A percentile compares a stretch with the other conserved stretches of the same genome.
Evolutionary conservation across 2,888 invertebrate species (phyloP).

Genomic region (Melolontha melolontha): DNA sequence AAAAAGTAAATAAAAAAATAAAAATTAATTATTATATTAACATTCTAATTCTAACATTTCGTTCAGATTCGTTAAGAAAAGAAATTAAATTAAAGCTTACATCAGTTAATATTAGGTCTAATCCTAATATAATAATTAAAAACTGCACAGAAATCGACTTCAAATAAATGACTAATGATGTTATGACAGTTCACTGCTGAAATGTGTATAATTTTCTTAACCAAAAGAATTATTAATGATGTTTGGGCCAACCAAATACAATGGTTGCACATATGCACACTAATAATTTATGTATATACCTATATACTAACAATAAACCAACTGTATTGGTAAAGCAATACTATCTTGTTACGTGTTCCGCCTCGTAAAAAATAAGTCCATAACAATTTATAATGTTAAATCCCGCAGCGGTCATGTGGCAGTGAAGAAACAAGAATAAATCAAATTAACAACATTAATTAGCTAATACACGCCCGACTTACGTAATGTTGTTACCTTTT

Average conservation of each 20-base stretch:
- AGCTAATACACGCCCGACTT: conserved; percentile 18
- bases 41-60: too few species aligned
- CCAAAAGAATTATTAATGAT: conserved; percentile 63
- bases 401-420: conserved; percentile 9
- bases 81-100: too few species aligned
- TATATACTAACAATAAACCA: conserved; percentile 36
- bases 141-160: conserved; percentile 48
- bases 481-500: conserved; percentile 28
- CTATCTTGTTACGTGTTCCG: conserved; percentile 1
- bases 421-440: conserved; percentile 30
- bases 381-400: conserved; percentile 32
- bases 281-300: conserved; percentile 43
- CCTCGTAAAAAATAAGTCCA: conserved; percentile 21
- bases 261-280: conserved; percentile 45
- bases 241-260: conserved; percentile 59
- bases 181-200: conserved; percentile 63
- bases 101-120: conserved; percentile 3
- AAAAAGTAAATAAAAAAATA: too few species aligned
- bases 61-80: too few species aligned
- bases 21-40: too few species aligned
- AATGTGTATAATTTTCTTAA: conserved; percentile 63
- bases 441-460: conserved; percentile 40
- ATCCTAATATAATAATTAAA: conserved; percentile 20
- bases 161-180: conserved; percentile 59
- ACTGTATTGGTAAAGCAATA: conserved; percentile 26